Base-by-base conservation (phyloP, 2,113 vertebrate species). In the Cathartes aura region DNA sequence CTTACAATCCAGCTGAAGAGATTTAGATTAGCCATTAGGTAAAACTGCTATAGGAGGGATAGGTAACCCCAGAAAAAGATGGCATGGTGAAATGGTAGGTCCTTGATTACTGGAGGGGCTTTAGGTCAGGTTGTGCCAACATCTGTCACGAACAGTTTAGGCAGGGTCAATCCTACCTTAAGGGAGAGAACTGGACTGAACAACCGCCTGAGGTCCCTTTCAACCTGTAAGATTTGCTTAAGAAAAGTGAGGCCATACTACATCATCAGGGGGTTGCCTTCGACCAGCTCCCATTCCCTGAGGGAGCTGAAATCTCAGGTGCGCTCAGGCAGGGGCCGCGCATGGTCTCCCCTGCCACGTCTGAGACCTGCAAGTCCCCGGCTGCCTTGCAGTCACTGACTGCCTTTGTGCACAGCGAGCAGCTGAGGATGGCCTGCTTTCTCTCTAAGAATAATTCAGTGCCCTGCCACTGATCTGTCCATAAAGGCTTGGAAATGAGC, bases 331-430 rank as follows among this genome's bases (percentile, higher is more conserved):
- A 50, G 36, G 42, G 76, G 15, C 89, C 53, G 48, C 1, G 1
- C 2, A 0, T 16, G 15, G 18, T 48, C 23, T 58, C 26, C 21
- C 23, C 11, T 7, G 3, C 14, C 16, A 15, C 0, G 0, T 29
- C 38, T 7, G 40, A 82, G 71, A 73, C 27, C 79, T 32, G 15
- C 55, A 5, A 5, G 29, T 79, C 55, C 23, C 2, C 6, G 5
- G n/a, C 64, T 63, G 59, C 80, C 29, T 4, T 15, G 55, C 29
- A n/a, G 73, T 40, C 59, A 18, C 21, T 38, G 47, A 34, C 67
- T 3, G 8, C 56, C 43, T 79, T 19, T 12, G 40, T 66, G 86
- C 60, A 7, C 52, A 50, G 72, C 0, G 2, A 38, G 11, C 72
- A 52, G 60, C 80, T 63, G 62, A 60, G 74, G n/a, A 16, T 86